Evolutionary conservation across 1,140 invertebrate species (phyloP), one percentile per base, ranked within the genome.

Genomic region (Teleogryllus occipitalis): DNA sequence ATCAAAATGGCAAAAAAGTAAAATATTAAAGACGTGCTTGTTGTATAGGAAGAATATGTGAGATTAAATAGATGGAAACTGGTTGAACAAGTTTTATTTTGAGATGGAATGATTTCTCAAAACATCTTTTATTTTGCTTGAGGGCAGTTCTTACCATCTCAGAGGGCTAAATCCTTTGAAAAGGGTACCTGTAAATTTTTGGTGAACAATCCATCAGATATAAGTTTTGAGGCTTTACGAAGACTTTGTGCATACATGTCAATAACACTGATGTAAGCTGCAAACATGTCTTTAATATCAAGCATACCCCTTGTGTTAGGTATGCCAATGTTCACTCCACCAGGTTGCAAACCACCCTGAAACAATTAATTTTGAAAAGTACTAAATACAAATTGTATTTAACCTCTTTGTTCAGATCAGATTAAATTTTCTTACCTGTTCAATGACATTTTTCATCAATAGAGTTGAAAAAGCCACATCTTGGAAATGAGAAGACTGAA

Each of bases 261-360:
- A 83, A 92, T 88, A 22, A 88, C 89, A 78, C 87, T 88, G 18
- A 90, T 86, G 82, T 91, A 89, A 7, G 85, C 84, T 39, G 88
- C 87, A 77, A 90, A 88, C 82, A 91, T 84, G 81, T 92, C 91
- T 72, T 87, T 86, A 0, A 88, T 79, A 74, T 90, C 89, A 0
- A 86, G 87, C 8, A 88, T 88, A 81, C 89, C 87, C 7, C 89
- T 84, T 0, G 88, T 84, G 0, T 89, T 86, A 76, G 86, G 85
- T 72, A 91, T 86, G 81, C 89, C 88, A 84, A 92, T 87, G 83
- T 89, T 90, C 8, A 92, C 85, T 8, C 91, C 91, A 49, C 90
- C 90, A 7, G 90, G 88, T n/a, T 88, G 87, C 22, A 90, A 77
- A 6, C 90, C 87, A 15, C 89, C 89, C 27, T 39, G 27, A 39